Evolutionary conservation across 2,888 invertebrate genomes (phyloP).

Genomic region (Netelia melanura): DNA sequence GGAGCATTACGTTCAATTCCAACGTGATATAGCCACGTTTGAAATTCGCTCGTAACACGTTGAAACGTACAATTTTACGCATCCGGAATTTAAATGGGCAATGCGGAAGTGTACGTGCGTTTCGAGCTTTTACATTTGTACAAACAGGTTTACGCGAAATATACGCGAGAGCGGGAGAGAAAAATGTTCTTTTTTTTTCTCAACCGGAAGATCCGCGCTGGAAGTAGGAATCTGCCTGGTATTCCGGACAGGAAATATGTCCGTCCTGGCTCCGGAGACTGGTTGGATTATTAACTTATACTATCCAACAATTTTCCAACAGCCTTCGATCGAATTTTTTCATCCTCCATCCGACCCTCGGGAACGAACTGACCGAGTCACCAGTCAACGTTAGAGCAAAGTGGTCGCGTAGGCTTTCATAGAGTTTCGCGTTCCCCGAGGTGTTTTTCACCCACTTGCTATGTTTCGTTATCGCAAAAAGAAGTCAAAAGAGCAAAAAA

Average conservation of each 20-base stretch:
- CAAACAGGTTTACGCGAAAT: neutral
- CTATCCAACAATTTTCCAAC: neutral
- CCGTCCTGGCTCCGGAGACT: conserved; percentile 37
- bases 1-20: conserved; percentile 22
- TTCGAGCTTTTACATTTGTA: neutral
- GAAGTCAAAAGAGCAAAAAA: neutral
- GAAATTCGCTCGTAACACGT: neutral
- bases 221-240: conserved; percentile 15
- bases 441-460: neutral
- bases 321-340: conserved; percentile 9
- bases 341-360: neutral
- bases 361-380: neutral
- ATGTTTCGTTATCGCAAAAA: neutral
- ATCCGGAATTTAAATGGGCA: conserved; percentile 14
- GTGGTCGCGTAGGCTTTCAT: neutral
- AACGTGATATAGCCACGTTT: neutral
- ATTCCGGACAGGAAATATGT: conserved; percentile 55
- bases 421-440: neutral
- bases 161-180: neutral
- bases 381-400: neutral
- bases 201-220: conserved; percentile 24
- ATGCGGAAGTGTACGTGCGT: neutral
- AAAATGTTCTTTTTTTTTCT: conserved; percentile 4
- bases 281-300: conserved; percentile 28
- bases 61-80: conserved; percentile 3